Conservation (phyloP, 2,113 vertebrate species). For the Zosterops lateralis region DNA sequence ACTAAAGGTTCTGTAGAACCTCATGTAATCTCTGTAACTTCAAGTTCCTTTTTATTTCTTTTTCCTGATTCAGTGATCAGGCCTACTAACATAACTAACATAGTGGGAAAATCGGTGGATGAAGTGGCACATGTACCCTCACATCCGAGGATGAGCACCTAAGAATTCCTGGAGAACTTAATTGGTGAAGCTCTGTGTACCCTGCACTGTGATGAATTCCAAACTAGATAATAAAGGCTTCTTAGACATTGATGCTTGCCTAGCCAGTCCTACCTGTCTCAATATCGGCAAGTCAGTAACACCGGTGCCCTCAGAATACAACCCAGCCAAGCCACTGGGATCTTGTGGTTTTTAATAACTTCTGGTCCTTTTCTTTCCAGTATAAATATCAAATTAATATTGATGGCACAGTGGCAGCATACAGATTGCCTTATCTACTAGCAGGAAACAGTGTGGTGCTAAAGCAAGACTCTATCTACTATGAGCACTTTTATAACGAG, state of each 20-base stretch:
- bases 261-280: slow-evolving; percentile 28
- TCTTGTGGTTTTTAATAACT: not conserved
- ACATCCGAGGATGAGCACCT: not conserved
- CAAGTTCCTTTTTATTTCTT: slow-evolving; percentile 51
- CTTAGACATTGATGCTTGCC: slow-evolving; percentile 35
- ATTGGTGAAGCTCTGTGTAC: slow-evolving; percentile 22
- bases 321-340: not conserved
- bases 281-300: slow-evolving; percentile 14
- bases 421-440: slow-evolving; percentile 92
- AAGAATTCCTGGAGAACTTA: slow-evolving; percentile 23
- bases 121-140: slow-evolving; percentile 35
- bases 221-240: slow-evolving; percentile 46
- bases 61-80: slow-evolving; percentile 49
- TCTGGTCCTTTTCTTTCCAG: slow-evolving; percentile 70
- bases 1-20: slow-evolving; percentile 27
- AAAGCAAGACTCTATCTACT: slow-evolving; percentile 95
- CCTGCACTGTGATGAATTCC: slow-evolving; percentile 45
- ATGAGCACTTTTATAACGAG: slow-evolving; percentile 94
- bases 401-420: slow-evolving; percentile 95
- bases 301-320: not conserved
- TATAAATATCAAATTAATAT: slow-evolving; percentile 97
- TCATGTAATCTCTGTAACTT: not conserved
- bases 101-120: slow-evolving; percentile 45
- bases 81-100: slow-evolving; percentile 65
- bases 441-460: slow-evolving; percentile 93